Percentiles rank a stretch among this genome's conserved stretches.
Conservation (phyloP, 2,888 invertebrate genomes). For the Heteropelma amictum region DNA sequence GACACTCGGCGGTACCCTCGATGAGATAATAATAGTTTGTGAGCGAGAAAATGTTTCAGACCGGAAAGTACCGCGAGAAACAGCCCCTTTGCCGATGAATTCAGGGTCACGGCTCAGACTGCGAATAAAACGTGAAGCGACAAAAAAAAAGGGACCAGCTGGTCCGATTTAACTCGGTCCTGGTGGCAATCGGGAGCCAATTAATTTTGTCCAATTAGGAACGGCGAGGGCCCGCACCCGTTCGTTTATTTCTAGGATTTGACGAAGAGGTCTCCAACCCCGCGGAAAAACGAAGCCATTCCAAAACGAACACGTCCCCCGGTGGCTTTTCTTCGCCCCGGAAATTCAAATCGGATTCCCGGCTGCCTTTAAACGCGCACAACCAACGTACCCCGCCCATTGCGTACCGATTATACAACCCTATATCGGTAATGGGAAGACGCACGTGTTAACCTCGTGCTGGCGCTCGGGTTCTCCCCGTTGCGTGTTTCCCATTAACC, state of each 20-base stretch:
- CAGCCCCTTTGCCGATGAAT: too few species aligned
- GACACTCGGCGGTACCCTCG: constrained; percentile 41
- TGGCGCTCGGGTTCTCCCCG: constrained; percentile 51
- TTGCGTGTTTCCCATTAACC: constrained; percentile 76
- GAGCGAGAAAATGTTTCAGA: too few species aligned
- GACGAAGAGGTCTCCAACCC: constrained; percentile 55
- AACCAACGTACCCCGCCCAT: constrained; percentile 61
- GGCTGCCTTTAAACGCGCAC: constrained; percentile 31
- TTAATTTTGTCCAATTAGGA: constrained; percentile 75
- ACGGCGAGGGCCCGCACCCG: constrained; percentile 75
- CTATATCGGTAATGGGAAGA: constrained; percentile 51
- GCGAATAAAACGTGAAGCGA: too few species aligned
- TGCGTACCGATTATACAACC: constrained; percentile 67
- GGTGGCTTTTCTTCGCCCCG: constrained; percentile 11
- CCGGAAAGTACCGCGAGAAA: too few species aligned
- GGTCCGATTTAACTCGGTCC: too few species aligned
- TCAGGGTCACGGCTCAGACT: too few species aligned
- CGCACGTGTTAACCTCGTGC: constrained; percentile 76
- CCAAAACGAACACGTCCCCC: constrained; percentile 10
- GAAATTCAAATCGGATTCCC: constrained; percentile 2
- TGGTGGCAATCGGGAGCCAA: constrained; percentile 61
- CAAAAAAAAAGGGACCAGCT: too few species aligned
- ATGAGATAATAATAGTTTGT: constrained; percentile 19
- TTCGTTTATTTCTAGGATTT: too few species aligned
- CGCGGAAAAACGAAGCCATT: constrained; percentile 51